Conservation (phyloP, 2,888 invertebrate species). For the Drosophila birchii region DNA sequence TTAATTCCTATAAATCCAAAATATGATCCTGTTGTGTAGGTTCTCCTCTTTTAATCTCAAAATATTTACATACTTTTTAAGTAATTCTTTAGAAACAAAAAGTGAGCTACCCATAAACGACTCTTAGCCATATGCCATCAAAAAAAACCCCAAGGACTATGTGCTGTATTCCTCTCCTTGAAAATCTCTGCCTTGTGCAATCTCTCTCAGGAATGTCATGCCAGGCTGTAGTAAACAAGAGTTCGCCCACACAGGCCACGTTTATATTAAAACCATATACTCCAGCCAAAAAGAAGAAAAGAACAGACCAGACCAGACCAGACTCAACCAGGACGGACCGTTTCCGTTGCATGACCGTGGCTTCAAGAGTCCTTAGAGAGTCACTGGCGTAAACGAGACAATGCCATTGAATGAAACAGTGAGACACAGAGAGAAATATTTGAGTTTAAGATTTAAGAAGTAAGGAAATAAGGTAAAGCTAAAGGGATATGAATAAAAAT, state of each 20-base stretch:
- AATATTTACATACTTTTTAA: conserved; percentile 1
- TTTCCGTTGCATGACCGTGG: conserved; percentile 57
- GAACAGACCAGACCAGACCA: background rate
- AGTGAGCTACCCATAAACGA: conserved; percentile 12
- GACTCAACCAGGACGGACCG: conserved; percentile 16
- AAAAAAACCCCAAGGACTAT: background rate
- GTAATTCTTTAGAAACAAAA: conserved; percentile 5
- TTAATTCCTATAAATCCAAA: background rate
- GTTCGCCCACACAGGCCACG: conserved; percentile 34
- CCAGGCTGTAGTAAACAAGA: conserved; percentile 26
- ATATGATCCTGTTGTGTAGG: background rate
- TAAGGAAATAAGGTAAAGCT: no score
- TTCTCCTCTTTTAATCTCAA: background rate
- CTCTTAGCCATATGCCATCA: conserved; percentile 41
- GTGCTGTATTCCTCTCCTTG: conserved; percentile 17
- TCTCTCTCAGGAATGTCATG: conserved; percentile 45
- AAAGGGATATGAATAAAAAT: no score
- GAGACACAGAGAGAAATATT: conserved; percentile 1
- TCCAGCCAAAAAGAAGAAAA: conserved; percentile 10
- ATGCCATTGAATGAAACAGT: conserved; percentile 36
- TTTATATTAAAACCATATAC: conserved; percentile 24
- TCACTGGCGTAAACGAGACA: conserved; percentile 75
- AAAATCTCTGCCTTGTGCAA: conserved; percentile 57
- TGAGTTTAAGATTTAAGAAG: no score
- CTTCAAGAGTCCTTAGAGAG: conserved; percentile 70